Evolutionary conservation across 2,113 vertebrate genomes (phyloP).

Genomic region (Alaudala cheleensis): DNA sequence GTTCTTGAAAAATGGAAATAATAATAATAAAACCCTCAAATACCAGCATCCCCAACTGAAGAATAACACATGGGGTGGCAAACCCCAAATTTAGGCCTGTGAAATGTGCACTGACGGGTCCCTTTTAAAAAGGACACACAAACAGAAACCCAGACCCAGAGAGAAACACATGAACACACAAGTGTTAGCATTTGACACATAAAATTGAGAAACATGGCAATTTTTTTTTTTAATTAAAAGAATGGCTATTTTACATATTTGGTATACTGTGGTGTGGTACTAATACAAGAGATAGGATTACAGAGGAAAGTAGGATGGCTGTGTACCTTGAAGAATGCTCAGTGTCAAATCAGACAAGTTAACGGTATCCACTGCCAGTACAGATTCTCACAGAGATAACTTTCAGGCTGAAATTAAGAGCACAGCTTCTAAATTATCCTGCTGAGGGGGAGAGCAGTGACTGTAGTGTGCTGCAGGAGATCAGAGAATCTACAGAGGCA

Average conservation of each 20-base stretch:
- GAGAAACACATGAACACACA: not conserved
- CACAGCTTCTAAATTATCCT: not conserved
- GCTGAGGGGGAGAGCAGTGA: not conserved
- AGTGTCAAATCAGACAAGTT: not conserved
- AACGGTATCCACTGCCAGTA: not conserved
- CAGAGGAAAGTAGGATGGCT: not conserved
- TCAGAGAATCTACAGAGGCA: not conserved
- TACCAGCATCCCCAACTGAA: not conserved
- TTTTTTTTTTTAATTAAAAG: not conserved
- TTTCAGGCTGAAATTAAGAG: not conserved
- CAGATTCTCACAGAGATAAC: not conserved
- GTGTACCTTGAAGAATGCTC: not conserved
- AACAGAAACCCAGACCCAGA: not conserved
- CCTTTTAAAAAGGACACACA: not conserved
- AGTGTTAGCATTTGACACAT: not conserved
- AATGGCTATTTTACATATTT: not conserved
- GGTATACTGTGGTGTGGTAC: not conserved
- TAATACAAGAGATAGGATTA: not conserved
- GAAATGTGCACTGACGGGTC: fast-evolving
- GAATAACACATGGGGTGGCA: not conserved
- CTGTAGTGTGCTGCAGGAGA: not conserved
- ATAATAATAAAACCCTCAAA: not conserved
- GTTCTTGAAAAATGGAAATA: not conserved
- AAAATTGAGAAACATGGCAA: not conserved
- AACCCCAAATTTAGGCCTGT: not conserved